These are phyloP conservation scores for Orientallactaga bullata DNA, from an alignment of 2,113 vertebrate genomes.

Conservation along the genomic window DNA sequence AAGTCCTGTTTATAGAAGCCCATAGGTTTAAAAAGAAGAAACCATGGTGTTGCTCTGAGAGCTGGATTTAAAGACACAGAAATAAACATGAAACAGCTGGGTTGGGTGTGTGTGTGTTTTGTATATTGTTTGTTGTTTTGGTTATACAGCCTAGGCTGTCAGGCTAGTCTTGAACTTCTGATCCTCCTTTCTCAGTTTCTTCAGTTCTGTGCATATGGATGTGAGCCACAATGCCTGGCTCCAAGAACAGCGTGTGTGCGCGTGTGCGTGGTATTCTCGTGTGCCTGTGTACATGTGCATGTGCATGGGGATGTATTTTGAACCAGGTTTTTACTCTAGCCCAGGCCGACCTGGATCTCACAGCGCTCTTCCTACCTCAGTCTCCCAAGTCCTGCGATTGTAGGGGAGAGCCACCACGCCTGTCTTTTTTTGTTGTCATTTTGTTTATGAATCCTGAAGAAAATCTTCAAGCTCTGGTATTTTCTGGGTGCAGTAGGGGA, in stretches of 20 bases:
- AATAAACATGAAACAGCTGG: neutral
- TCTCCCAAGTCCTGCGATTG: neutral
- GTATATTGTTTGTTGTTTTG: neutral
- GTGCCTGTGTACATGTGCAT: too few species aligned
- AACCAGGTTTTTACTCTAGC: too few species aligned
- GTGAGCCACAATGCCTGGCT: neutral
- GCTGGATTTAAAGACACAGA: conserved; percentile 20
- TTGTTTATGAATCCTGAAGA: neutral
- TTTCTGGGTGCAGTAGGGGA: neutral
- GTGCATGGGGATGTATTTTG: too few species aligned
- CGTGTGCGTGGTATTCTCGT: too few species aligned
- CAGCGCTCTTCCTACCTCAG: neutral
- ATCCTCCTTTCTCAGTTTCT: neutral
- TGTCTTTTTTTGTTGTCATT: neutral
- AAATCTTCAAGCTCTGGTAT: neutral
- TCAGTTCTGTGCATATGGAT: neutral
- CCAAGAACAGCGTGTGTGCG: neutral
- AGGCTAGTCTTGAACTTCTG: neutral
- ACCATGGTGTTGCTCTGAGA: neutral
- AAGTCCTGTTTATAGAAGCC: conserved; percentile 27
- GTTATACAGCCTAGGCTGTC: neutral
- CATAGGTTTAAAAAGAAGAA: conserved; percentile 40
- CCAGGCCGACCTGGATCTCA: neutral
- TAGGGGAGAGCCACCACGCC: neutral
- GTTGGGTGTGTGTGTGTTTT: too few species aligned